These are phyloP conservation scores for Boloria euphrosyne DNA, from an alignment of 2,888 invertebrate species.

Conservation along the genomic window DNA sequence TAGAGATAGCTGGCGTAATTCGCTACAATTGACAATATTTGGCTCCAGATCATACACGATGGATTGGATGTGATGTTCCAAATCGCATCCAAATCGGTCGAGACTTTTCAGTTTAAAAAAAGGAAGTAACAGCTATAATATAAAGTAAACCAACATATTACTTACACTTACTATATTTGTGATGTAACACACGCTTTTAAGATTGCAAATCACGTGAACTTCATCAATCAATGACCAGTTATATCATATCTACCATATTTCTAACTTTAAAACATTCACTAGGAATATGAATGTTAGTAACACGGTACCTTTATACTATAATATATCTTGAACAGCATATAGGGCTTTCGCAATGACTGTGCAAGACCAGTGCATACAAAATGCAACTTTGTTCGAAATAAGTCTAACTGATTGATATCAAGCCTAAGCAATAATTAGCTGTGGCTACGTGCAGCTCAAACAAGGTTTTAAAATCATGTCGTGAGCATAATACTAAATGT, in stretches of 20 bases:
- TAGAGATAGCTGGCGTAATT: too few relatives aligned
- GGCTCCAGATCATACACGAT: too few relatives aligned
- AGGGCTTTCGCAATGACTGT: conserved; percentile 18
- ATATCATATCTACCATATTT: too few relatives aligned
- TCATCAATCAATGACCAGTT: neutral
- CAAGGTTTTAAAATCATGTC: conserved; percentile 9
- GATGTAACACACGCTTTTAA: neutral
- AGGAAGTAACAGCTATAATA: too few relatives aligned
- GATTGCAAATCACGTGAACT: neutral
- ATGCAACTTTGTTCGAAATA: conserved; percentile 21
- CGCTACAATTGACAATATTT: too few relatives aligned
- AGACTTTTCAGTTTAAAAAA: too few relatives aligned
- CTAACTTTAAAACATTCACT: conserved; percentile 1
- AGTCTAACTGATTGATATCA: conserved; percentile 24
- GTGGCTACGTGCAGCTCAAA: conserved; percentile 5
- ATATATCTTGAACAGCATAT: neutral
- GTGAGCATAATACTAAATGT: conserved; percentile 13
- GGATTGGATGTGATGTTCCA: too few relatives aligned
- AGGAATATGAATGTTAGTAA: too few relatives aligned
- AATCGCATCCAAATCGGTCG: too few relatives aligned
- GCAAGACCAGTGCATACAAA: conserved; percentile 21
- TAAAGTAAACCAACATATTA: too few relatives aligned
- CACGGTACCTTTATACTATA: neutral
- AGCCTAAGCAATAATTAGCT: conserved; percentile 24
- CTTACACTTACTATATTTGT: too few relatives aligned